These are phyloP conservation scores for Drosophila putrida DNA, from an alignment of 2,888 invertebrate species.

Conservation along the genomic window DNA sequence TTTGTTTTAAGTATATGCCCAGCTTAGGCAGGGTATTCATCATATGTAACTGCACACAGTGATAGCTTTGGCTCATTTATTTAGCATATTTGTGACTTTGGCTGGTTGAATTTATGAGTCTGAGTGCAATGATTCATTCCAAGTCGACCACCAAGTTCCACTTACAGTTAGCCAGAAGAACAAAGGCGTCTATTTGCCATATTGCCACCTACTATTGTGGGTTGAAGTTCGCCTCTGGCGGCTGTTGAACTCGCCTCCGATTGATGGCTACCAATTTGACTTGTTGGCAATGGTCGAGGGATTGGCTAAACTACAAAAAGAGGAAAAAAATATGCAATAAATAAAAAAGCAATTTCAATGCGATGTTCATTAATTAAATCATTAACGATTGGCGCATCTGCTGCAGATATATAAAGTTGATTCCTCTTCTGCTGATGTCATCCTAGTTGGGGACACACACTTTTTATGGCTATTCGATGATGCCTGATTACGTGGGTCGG, in stretches of 20 bases:
- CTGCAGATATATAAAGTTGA: background rate
- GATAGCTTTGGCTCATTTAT: constrained; percentile 56
- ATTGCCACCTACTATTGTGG: constrained; percentile 39
- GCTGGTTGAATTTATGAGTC: constrained; percentile 42
- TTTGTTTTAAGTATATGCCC: constrained; percentile 8
- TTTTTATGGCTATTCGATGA: constrained; percentile 64
- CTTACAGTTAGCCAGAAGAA: constrained; percentile 41
- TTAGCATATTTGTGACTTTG: constrained; percentile 47
- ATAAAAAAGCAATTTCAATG: constrained; percentile 27
- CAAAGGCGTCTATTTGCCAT: constrained; percentile 49
- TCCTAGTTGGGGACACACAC: constrained; percentile 65
- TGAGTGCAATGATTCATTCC: constrained; percentile 50
- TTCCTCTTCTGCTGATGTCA: constrained; percentile 6
- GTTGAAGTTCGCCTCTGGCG: constrained; percentile 73
- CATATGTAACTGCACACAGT: constrained; percentile 26
- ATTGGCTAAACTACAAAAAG: constrained; percentile 9
- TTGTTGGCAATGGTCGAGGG: constrained; percentile 19
- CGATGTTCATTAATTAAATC: constrained; percentile 69
- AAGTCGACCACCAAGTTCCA: constrained; percentile 20
- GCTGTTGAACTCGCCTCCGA: constrained; percentile 58
- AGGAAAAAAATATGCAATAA: constrained; percentile 3
- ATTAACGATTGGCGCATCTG: constrained; percentile 60
- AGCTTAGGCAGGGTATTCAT: constrained; percentile 16
- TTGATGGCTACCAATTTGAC: background rate
- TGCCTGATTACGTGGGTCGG: constrained; percentile 63